Evolutionary conservation across 2,888 invertebrate genomes (phyloP).

Genomic region (Drosophila anceps): DNA sequence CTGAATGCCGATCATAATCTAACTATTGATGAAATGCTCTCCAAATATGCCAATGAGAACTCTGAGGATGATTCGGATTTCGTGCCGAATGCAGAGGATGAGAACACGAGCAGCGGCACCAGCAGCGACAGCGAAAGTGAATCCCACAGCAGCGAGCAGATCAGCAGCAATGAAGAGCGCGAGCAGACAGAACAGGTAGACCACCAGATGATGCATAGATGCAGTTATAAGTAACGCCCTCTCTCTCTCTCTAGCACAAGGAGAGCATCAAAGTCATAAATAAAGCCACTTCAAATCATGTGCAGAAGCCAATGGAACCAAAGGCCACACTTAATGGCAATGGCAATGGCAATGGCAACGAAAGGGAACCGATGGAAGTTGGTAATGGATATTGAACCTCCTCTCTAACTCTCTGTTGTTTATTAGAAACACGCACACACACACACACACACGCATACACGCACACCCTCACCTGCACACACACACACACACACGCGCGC

Average conservation of each 20-base stretch:
- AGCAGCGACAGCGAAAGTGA: slow-evolving; percentile 42
- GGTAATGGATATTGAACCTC: slow-evolving; percentile 80
- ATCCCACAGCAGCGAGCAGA: slow-evolving; percentile 46
- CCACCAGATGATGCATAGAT: neutral
- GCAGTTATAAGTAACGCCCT: neutral
- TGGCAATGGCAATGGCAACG: slow-evolving; percentile 24
- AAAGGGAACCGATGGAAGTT: slow-evolving; percentile 57
- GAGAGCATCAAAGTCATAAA: slow-evolving; percentile 7
- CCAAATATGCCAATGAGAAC: slow-evolving; percentile 76
- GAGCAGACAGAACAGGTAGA: slow-evolving; percentile 42
- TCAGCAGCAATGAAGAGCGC: slow-evolving; percentile 46
- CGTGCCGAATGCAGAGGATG: slow-evolving; percentile 68
- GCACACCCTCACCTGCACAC: neutral
- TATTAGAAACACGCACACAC: slow-evolving; percentile 43
- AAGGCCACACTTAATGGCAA: slow-evolving; percentile 49
- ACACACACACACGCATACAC: neutral
- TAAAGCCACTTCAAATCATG: slow-evolving; percentile 1
- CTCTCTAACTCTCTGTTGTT: slow-evolving; percentile 19
- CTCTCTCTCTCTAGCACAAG: slow-evolving; percentile 1
- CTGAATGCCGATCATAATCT: slow-evolving; percentile 59
- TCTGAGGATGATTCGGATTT: slow-evolving; percentile 83
- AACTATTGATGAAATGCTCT: slow-evolving; percentile 75
- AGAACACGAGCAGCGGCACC: slow-evolving; percentile 27
- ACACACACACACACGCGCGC: neutral
- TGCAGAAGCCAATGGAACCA: slow-evolving; percentile 28